A percentile compares a stretch with the other conserved stretches of the same genome.
phyloP scores from a whole-genome alignment of 1,140 invertebrate genomes.

The Oncopeltus fasciatus region DNA sequence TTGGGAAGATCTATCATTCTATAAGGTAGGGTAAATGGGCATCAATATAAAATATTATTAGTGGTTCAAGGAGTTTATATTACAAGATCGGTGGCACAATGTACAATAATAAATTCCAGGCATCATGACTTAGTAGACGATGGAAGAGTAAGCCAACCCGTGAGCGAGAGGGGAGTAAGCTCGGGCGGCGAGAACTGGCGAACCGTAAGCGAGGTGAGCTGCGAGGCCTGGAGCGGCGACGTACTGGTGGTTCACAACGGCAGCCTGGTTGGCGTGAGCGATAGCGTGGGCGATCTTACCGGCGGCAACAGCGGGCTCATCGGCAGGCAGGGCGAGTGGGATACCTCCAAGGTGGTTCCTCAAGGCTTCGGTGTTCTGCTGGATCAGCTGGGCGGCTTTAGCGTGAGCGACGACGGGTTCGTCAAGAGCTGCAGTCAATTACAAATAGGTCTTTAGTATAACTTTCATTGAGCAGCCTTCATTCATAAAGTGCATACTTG shows the following conservation, averaged over 20 bases:
- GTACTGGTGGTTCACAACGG: slow-evolving; percentile 28
- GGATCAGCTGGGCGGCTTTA: background rate
- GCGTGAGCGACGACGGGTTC: slow-evolving; percentile 5
- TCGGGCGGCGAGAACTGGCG: slow-evolving; percentile 29
- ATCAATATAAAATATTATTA: too few relatives aligned
- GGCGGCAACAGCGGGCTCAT: slow-evolving; percentile 22
- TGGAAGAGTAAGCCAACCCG: slow-evolving; percentile 21
- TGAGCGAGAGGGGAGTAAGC: slow-evolving; percentile 27
- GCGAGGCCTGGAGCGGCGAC: too few relatives aligned
- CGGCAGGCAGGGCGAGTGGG: slow-evolving; percentile 16
- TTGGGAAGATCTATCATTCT: too few relatives aligned
- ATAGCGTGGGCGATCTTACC: slow-evolving; percentile 29
- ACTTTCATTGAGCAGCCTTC: too few relatives aligned
- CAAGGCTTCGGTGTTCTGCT: slow-evolving; percentile 10
- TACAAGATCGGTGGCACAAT: background rate
- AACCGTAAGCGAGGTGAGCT: too few relatives aligned
- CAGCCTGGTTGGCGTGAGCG: slow-evolving; percentile 11
- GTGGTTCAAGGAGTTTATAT: background rate
- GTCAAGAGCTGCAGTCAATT: background rate
- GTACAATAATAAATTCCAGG: background rate
- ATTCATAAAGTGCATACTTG: slow-evolving; percentile 35
- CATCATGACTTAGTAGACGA: slow-evolving; percentile 28
- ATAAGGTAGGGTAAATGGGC: too few relatives aligned
- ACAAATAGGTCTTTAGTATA: slow-evolving; percentile 21
- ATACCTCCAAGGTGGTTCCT: slow-evolving; percentile 8